Percentiles rank a stretch among this genome's conserved stretches.
These are phyloP conservation scores for Prolemur simus DNA, from an alignment of 2,113 vertebrate species.

Conservation along the genomic window DNA sequence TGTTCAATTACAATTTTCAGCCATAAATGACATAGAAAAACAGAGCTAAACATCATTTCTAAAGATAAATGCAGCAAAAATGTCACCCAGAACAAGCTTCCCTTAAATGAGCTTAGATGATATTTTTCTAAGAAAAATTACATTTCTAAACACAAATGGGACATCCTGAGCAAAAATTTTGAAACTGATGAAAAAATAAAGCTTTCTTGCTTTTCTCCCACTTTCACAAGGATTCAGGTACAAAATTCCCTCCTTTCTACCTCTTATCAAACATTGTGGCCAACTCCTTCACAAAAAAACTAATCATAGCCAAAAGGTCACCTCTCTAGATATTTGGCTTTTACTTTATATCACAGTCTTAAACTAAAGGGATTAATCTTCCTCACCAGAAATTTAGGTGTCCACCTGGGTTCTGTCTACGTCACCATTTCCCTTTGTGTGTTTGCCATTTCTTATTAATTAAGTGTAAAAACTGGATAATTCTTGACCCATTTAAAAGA, in stretches of 20 bases:
- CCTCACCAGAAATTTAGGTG: neutral
- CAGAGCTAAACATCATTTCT: conserved; percentile 41
- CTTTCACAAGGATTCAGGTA: neutral
- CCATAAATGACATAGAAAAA: neutral
- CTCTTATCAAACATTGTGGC: neutral
- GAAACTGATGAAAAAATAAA: neutral
- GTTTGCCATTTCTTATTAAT: neutral
- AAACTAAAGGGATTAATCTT: neutral
- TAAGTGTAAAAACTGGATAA: neutral
- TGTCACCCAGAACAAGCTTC: neutral
- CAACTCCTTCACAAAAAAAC: neutral
- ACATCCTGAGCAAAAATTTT: neutral
- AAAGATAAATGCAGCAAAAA: conserved; percentile 59
- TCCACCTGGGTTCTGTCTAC: neutral
- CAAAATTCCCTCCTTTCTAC: neutral
- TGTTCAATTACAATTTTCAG: conserved; percentile 33
- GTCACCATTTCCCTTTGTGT: neutral
- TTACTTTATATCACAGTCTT: neutral
- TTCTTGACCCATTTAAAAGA: conserved; percentile 36
- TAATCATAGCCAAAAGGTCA: neutral
- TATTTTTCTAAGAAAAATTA: conserved; percentile 28
- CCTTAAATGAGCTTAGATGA: neutral
- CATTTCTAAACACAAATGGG: conserved; percentile 35
- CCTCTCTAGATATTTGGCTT: neutral
- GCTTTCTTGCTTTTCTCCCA: neutral